Evolutionary conservation across 2,113 vertebrate species (phyloP), one percentile per base, ranked within the genome.

Genomic region (Thamnaconus septentrionalis): DNA sequence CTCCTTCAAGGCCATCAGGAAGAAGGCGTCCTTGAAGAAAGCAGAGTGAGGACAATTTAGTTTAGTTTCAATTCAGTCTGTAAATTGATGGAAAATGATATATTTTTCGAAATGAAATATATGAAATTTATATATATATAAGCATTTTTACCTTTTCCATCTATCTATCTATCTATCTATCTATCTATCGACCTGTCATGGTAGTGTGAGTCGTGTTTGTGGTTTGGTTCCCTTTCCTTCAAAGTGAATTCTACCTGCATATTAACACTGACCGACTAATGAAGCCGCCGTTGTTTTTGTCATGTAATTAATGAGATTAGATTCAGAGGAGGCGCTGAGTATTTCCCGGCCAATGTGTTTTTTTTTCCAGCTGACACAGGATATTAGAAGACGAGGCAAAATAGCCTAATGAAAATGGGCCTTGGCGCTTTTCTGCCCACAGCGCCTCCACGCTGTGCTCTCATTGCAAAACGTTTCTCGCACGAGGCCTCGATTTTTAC

Each of bases 1-100:
- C 3, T 83, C 91, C 69, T 93, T 95, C 75, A 88, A 87, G 41
- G 68, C 67, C 1, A 70, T 89, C 8, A 90, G 91, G 76, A 95
- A 91, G 76, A 92, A 93, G 81, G 73, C 18, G 42, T 79, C 84
- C 0, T 1, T 84, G 69, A 91, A 93, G 86, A 92, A 91, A 85
- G 91, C 90, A 62, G 90, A 88, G 90, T 91, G 64, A 78, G 81
- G 11, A 4, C 8, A 51, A 39, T 53, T 56, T 4, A 7, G 69
- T 59, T 41, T 1, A 47, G 18, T 55, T 3, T 18, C 18, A 31
- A 31, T 31, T 31, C 18, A 31, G 18, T 31, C 18, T 31, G 18
- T 31, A 31, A 31, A 31, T 31, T 31, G 18, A 31, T 31, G 18
- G 18, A 31, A 31, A 31, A 31, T 31, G 1, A 31, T 31, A 31